Base-by-base conservation (phyloP, 1,140 invertebrate species). In the Zophobas morio region DNA sequence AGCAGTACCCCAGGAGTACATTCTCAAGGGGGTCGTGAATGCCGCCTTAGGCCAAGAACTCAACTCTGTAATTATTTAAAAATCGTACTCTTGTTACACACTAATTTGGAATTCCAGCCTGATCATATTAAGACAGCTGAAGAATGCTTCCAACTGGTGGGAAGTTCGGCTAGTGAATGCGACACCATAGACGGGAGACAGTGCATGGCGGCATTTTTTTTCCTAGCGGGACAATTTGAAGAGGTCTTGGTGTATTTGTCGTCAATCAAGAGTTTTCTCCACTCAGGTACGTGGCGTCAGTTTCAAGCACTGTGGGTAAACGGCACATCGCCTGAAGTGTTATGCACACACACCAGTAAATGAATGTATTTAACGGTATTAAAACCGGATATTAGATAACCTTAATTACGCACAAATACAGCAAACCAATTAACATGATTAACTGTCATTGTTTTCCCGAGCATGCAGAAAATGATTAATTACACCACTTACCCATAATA, bases 121-220 rank as follows among this genome's bases (percentile, higher is more conserved):
- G 98, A 99, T 81, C 94, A 98, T 84, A 89, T 99, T 70, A 98
- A 99, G 88, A 91, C 93, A 6, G 98, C 98, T 0, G 96, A 99
- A 82, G 96, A 99, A 86, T 99, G 96, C 86, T 98, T 99, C 82
- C 97, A 99, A 86, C 86, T 98, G 57, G 97, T 99, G 35, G 98
- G 98, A 54, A 96, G 96, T 79, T 98, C 96, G 39, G 94, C 95
- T 1, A 97, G 96, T 57, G 98, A 99, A 89, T 98, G 97, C 86
- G 97, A 98, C 88, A 97, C 95, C 6, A 96, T 96, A 83, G 95
- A 94, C 1, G 98, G 98, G 0, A 89, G 98, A 39, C 98, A 99
- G 86, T 98, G 97, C 84, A 99, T 99, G 97, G 96, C 98, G 0
- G 98, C 97, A 0, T 96, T 95, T 49, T 98, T 97, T 87, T 99